These are phyloP conservation scores for Diloba caeruleocephala DNA, from an alignment of 2,888 invertebrate genomes.

Conservation along the genomic window DNA sequence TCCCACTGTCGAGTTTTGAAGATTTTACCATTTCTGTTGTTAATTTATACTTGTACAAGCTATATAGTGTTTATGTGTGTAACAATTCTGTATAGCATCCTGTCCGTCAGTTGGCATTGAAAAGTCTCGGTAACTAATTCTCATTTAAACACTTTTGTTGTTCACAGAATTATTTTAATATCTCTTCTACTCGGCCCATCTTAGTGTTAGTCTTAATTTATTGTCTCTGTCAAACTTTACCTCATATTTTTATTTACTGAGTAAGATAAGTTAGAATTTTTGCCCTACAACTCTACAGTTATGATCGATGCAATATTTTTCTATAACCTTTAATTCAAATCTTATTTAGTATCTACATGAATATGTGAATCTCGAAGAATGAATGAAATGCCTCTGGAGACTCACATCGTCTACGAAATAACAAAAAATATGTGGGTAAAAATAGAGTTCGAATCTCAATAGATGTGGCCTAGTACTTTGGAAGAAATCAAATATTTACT, in stretches of 20 bases:
- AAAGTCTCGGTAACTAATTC: slow-evolving; percentile 21
- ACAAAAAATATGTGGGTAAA: slow-evolving; percentile 6
- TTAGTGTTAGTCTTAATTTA: slow-evolving; percentile 32
- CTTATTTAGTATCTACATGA: slow-evolving; percentile 4
- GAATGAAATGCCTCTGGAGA: slow-evolving; percentile 13
- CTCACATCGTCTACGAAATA: slow-evolving; percentile 3
- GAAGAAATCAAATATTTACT: background rate
- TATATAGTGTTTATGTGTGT: background rate
- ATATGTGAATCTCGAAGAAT: slow-evolving; percentile 6
- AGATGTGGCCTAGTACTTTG: background rate
- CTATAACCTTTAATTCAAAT: slow-evolving; percentile 5
- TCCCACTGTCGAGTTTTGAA: slow-evolving; percentile 9
- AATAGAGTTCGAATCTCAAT: slow-evolving; percentile 1
- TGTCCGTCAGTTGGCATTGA: slow-evolving; percentile 5
- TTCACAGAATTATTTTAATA: slow-evolving; percentile 35
- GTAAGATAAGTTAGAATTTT: slow-evolving; percentile 5
- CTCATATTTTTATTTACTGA: slow-evolving; percentile 4
- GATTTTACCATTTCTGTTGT: background rate
- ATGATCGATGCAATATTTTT: slow-evolving; percentile 8
- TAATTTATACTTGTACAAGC: slow-evolving; percentile 7
- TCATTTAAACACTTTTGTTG: slow-evolving; percentile 29
- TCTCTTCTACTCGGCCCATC: slow-evolving; percentile 18
- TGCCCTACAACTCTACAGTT: background rate
- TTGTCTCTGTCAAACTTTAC: slow-evolving; percentile 21
- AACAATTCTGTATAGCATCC: background rate